Conservation (phyloP, 2,113 vertebrate species). For the Gymnobelideus leadbeateri region DNA sequence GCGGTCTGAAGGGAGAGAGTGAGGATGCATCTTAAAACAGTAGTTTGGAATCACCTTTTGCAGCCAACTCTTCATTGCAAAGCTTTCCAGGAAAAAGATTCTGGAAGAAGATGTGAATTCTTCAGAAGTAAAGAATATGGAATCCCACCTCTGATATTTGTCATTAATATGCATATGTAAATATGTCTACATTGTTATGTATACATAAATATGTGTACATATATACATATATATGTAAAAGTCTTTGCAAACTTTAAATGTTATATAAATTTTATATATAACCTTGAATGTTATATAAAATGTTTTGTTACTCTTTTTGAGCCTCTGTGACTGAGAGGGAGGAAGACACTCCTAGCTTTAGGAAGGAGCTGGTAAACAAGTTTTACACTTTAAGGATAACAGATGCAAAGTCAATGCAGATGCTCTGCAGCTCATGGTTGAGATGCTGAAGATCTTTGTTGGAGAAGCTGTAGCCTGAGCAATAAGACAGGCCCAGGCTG, state of each 20-base stretch:
- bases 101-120: not conserved
- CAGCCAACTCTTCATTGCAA: not conserved
- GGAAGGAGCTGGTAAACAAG: too few species aligned
- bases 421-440: too few species aligned
- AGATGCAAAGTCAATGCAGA: too few species aligned
- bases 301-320: too few species aligned
- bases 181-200: not conserved
- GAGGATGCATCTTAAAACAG: not conserved
- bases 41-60: not conserved
- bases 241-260: not conserved
- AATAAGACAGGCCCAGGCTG: conserved; percentile 78
- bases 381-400: too few species aligned
- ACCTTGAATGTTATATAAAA: too few species aligned
- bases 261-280: too few species aligned
- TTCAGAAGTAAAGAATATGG: not conserved
- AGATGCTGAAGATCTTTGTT: too few species aligned
- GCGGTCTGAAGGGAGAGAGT: not conserved
- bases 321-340: too few species aligned
- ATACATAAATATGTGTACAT: not conserved
- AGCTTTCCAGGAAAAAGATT: not conserved
- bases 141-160: not conserved
- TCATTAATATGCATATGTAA: too few species aligned
- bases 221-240: not conserved
- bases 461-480: conserved; percentile 83
- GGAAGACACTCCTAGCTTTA: too few species aligned